Conservation (phyloP, 2,113 vertebrate genomes). For the Melanocharis versteri region DNA sequence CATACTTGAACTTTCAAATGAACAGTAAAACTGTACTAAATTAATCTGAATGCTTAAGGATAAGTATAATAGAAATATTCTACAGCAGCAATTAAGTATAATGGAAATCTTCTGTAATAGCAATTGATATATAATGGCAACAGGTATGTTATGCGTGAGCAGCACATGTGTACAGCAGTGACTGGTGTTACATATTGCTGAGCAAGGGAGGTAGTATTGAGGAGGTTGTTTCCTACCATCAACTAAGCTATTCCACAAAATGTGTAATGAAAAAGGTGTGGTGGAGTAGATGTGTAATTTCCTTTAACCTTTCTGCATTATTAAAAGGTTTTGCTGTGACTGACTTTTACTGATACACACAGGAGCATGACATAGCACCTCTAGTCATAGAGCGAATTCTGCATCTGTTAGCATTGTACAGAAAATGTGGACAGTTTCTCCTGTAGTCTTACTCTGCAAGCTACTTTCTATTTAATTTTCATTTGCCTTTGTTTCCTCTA, state of each 20-base stretch:
- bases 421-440: neutral
- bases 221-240: neutral
- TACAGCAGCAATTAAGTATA: neutral
- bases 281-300: neutral
- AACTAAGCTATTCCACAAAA: neutral
- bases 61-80: neutral
- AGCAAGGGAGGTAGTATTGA: neutral
- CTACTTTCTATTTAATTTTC: neutral
- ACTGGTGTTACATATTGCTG: neutral
- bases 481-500: neutral
- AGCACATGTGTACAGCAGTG: neutral
- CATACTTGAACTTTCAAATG: neutral
- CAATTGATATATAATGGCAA: neutral
- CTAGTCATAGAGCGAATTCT: neutral
- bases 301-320: neutral
- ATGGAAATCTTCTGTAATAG: neutral
- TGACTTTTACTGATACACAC: neutral
- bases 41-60: neutral
- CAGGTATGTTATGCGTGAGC: neutral
- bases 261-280: neutral
- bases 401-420: neutral
- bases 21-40: neutral
- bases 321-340: neutral
- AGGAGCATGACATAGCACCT: neutral
- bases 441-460: neutral